A percentile compares a stretch with the other conserved stretches of the same genome.
phyloP scores from a whole-genome alignment of 2,797 vertebrate genomes.

The Peromyscus melanophrys region DNA sequence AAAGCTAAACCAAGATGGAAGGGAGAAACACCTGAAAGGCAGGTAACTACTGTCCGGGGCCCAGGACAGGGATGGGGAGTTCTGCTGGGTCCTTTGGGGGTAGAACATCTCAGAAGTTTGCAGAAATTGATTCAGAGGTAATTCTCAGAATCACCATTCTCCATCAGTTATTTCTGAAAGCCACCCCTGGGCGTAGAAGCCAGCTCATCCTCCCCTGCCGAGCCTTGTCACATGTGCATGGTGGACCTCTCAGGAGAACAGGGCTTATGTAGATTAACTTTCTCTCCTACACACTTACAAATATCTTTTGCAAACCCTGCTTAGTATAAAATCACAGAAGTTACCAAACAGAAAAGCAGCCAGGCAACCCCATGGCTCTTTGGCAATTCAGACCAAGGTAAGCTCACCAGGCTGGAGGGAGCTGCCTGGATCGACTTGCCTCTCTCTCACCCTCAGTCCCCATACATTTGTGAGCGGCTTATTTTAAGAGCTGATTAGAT shows the following conservation, averaged over 20 bases:
- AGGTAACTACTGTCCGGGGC: background rate
- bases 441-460: constrained; percentile 34
- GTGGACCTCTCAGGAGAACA: background rate
- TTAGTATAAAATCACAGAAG: background rate
- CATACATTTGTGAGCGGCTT: constrained; percentile 70
- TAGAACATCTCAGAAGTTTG: background rate
- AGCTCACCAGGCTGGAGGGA: background rate
- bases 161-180: constrained; percentile 50
- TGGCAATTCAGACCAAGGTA: background rate
- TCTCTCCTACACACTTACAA: background rate
- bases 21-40: background rate
- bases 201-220: background rate
- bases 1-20: background rate
- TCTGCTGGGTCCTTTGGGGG: background rate
- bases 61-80: background rate
- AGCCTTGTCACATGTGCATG: background rate
- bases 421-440: background rate
- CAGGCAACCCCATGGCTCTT: background rate
- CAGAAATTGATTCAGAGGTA: background rate
- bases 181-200: background rate
- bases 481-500: constrained; percentile 84
- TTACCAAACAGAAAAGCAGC: background rate
- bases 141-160: background rate
- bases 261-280: background rate
- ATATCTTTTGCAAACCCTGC: background rate